Base-by-base conservation (phyloP, 30 jellyfish, hydroid and myxozoan genomes). In the Calvadosia cruxmelitensis region DNA sequence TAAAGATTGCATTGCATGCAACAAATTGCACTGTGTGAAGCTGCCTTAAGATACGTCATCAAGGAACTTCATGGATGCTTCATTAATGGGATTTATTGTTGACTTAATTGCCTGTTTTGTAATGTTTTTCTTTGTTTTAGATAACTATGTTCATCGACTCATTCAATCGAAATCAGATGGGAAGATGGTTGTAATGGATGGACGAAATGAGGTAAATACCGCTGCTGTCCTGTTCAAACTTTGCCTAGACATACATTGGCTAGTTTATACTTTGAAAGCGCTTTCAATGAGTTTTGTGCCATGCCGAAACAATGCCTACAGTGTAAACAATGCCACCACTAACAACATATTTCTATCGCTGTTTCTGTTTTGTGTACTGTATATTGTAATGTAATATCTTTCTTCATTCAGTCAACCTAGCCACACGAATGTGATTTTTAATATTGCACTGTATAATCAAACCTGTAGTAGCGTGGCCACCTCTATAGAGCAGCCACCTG, bases 141-240 rank as follows among this genome's bases (percentile, higher is more conserved):
- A 87, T 72, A 87, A 87, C 62, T 87, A 87, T 50, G 97, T 87
- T 13, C 97, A 87, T 62, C 93, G 97, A 23, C 75, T 87, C 3
- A 82, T 87, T 3, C 95, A 87, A 77, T 78, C 67, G 42, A 87
- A 87, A 53, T 80, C 92, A 28, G 97, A 87, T 48, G 97, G 97
- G 1, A 87, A 87, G 63, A 67, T 87, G 27, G 97, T 87, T 2
- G 84, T 93, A 3, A 74, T 87, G 28, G 94, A 74, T 71, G 81
- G 85, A 23, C 76, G 72, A 5, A 67, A 73, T 36, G 86, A 76
- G 70, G 97, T 84, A 66, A n/a, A n/a, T n/a, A n/a, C n/a, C n/a
- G n/a, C n/a, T n/a, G 20, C 29, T 2, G 27, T 26, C 31, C 15
- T 61, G 12, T 15, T 12, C 15, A 27, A 32, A 7, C n/a, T n/a